phyloP scores from a whole-genome alignment of 2,797 vertebrate species.

The Sciaenops ocellatus region DNA sequence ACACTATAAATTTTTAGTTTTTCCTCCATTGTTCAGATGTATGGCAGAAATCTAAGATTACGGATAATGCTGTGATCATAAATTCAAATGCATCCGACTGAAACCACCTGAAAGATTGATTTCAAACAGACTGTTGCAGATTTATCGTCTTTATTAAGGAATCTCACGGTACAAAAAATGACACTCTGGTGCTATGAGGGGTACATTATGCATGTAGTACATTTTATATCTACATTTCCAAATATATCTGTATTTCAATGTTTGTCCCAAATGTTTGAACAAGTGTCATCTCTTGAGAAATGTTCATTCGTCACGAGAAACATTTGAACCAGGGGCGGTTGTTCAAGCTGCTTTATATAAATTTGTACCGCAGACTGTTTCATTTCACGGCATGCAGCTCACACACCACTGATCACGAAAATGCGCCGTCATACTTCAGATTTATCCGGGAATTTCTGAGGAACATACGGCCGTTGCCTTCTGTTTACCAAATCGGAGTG shows the following conservation, averaged over 20 bases:
- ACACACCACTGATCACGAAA: neutral
- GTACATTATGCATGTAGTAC: neutral
- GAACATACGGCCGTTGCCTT: neutral
- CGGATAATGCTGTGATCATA: neutral
- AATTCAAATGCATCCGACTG: neutral
- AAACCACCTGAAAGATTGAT: neutral
- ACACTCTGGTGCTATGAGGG: neutral
- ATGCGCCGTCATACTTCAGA: neutral
- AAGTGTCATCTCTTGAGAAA: constrained; percentile 15
- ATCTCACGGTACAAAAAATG: neutral
- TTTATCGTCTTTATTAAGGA: neutral
- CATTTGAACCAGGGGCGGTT: neutral
- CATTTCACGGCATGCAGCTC: constrained; percentile 55
- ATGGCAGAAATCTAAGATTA: neutral
- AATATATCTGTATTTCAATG: neutral
- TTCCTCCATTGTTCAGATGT: neutral
- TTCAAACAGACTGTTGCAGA: neutral
- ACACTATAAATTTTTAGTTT: neutral
- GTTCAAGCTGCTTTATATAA: constrained; percentile 60
- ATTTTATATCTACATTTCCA: neutral
- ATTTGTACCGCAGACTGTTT: constrained; percentile 46
- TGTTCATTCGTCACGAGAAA: neutral
- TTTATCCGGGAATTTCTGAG: constrained; percentile 6
- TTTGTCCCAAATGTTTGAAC: neutral
- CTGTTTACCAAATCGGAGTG: neutral